Base-by-base conservation (phyloP, 2,888 invertebrate species). In the Peribatodes rhomboidaria region DNA sequence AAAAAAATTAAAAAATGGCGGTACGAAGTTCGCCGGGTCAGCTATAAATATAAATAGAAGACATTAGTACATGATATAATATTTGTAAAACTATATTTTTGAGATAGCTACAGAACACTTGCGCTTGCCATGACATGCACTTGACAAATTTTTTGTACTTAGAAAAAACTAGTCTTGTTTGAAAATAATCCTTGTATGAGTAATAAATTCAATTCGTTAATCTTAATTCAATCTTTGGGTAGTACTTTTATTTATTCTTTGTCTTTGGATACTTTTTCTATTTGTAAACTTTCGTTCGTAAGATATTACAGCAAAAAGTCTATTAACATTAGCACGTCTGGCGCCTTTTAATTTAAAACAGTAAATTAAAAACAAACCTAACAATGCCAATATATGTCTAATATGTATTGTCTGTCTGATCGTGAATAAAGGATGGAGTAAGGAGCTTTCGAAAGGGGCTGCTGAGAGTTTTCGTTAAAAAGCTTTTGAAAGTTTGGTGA, bases 341-440 rank as follows among this genome's bases (percentile, higher is more conserved):
- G 74, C 73, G 73, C 73, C 75, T 74, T 65, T 67, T 68, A 68
- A 72, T 73, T 76, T 70, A 77, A 80, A 80, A 81, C 73, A 74
- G 76, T 78, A 78, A 77, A 82, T 83, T 83, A 77, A 81, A 85
- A 86, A 81, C 77, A 86, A 88, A 88, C 86, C 85, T 88, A 86
- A 88, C 84, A 88, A 86, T 83, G 74, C 81, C 89, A 89, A 89
- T 90, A 88, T 89, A 82, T 76, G 79, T 79, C n/a, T n/a, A n/a
- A n/a, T n/a, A n/a, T n/a, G n/a, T n/a, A n/a, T n/a, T 88, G 87
- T 78, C 79, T 77, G 79, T 86, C 86, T 83, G 84, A 78, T 75
- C 75, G 75, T 82, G 78, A 80, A 70, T 76, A 73, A 49, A 39
- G 41, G 31, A 20, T 13, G 39, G 13, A 61, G 41, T 46, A 9